A percentile compares a stretch with the other conserved stretches of the same genome.
Conservation (phyloP, 2,888 invertebrate species). For the Tiliacea aurago region DNA sequence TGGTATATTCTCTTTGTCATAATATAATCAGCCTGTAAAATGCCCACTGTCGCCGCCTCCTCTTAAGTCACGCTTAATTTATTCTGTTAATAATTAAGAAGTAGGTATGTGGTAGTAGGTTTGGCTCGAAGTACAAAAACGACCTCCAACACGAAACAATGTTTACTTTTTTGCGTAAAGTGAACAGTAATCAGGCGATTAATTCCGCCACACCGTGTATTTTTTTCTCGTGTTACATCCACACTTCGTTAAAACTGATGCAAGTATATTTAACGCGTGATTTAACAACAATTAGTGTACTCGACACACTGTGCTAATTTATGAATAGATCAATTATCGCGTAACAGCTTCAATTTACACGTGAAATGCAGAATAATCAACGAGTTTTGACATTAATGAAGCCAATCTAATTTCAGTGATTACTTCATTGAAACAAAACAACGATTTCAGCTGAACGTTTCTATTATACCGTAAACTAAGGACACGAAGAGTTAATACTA, state of each 20-base stretch:
- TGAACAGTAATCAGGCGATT: background rate
- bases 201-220: constrained; percentile 7
- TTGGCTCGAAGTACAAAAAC: constrained; percentile 4
- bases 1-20: background rate
- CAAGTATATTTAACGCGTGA: constrained; percentile 38
- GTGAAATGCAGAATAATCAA: constrained; percentile 39
- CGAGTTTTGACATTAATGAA: constrained; percentile 20
- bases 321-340: constrained; percentile 37
- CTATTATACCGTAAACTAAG: background rate
- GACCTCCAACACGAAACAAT: background rate
- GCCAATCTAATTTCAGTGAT: constrained; percentile 6
- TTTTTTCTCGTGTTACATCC: constrained; percentile 24
- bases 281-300: constrained; percentile 32
- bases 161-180: background rate
- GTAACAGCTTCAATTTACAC: constrained; percentile 36
- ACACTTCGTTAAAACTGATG: constrained; percentile 8
- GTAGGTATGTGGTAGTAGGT: too few relatives aligned
- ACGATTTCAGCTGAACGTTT: background rate
- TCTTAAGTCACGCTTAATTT: background rate
- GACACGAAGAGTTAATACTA: background rate
- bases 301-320: constrained; percentile 30
- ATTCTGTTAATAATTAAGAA: background rate
- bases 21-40: too few relatives aligned
- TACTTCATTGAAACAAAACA: background rate
- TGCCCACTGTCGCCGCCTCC: too few relatives aligned